Conservation (phyloP, 2,888 invertebrate genomes). For the Cerceris ruficornis region DNA sequence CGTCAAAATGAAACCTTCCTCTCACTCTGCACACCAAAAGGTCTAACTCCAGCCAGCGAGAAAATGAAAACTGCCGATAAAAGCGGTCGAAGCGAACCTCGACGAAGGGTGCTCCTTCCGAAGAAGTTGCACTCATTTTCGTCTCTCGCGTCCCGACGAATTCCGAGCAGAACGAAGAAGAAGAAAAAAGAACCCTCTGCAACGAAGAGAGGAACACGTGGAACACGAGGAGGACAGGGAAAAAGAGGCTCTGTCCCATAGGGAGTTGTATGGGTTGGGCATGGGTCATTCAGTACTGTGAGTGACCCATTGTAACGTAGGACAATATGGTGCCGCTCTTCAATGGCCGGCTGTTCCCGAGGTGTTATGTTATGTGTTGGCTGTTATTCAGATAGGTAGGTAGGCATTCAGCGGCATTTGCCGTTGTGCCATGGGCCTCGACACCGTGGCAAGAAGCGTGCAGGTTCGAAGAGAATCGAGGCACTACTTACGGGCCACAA, state of each 20-base stretch:
- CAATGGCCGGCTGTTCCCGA: conserved; percentile 76
- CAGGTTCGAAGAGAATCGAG: conserved; percentile 59
- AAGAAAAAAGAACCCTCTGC: conserved; percentile 14
- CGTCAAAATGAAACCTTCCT: too few species aligned
- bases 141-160: conserved; percentile 51
- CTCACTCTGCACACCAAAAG: too few species aligned
- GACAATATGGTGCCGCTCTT: conserved; percentile 75
- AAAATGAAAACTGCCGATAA: too few species aligned
- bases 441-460: conserved; percentile 57
- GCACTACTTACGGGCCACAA: conserved; percentile 32
- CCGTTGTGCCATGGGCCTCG: conserved; percentile 52
- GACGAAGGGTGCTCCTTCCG: conserved; percentile 5
- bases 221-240: conserved; percentile 58
- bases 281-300: conserved; percentile 75
- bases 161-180: conserved; percentile 24
- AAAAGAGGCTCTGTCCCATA: conserved; percentile 68
- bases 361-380: conserved; percentile 79
- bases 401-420: conserved; percentile 66
- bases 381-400: conserved; percentile 74
- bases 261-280: conserved; percentile 68
- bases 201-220: conserved; percentile 48
- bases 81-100: neutral
- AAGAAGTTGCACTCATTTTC: conserved; percentile 44
- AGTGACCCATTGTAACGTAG: conserved; percentile 78
- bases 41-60: too few species aligned